Percentiles rank a stretch among this genome's conserved stretches.
These are phyloP conservation scores for Daubentonia madagascariensis DNA, from an alignment of 2,113 vertebrate species.

Conservation along the genomic window DNA sequence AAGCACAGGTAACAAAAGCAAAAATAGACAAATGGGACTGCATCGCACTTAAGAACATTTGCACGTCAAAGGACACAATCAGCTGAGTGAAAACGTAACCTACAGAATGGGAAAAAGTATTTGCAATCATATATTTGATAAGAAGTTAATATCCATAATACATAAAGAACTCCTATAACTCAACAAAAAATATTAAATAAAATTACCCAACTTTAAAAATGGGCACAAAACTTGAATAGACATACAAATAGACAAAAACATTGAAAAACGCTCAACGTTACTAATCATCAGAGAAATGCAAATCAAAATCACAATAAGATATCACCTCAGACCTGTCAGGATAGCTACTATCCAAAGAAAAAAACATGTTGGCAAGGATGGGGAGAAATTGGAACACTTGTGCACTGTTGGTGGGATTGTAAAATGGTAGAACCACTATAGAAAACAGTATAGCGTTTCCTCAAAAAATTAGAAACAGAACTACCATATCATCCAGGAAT, in stretches of 20 bases:
- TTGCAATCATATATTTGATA: not conserved
- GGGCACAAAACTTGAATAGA: not conserved
- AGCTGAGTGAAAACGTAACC: not conserved
- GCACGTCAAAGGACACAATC: not conserved
- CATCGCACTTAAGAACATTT: not conserved
- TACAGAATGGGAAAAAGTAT: not conserved
- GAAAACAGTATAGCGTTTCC: not conserved
- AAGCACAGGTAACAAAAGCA: not conserved
- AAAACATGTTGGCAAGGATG: not conserved
- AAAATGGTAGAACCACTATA: not conserved
- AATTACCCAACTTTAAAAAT: not conserved
- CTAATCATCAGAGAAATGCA: not conserved
- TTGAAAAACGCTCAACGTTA: not conserved
- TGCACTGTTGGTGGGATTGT: not conserved
- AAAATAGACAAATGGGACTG: not conserved
- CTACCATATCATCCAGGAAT: not conserved
- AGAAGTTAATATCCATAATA: not conserved
- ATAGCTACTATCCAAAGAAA: not conserved
- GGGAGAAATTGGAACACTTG: not conserved
- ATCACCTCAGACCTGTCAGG: not conserved
- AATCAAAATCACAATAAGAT: not conserved
- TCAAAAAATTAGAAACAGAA: not conserved
- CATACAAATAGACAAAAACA: not conserved
- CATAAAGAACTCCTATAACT: not conserved
- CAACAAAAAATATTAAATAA: not conserved